Percentiles rank a stretch among this genome's conserved stretches.
Conservation (phyloP, 2,113 vertebrate genomes). For the Spea multiplicata region DNA sequence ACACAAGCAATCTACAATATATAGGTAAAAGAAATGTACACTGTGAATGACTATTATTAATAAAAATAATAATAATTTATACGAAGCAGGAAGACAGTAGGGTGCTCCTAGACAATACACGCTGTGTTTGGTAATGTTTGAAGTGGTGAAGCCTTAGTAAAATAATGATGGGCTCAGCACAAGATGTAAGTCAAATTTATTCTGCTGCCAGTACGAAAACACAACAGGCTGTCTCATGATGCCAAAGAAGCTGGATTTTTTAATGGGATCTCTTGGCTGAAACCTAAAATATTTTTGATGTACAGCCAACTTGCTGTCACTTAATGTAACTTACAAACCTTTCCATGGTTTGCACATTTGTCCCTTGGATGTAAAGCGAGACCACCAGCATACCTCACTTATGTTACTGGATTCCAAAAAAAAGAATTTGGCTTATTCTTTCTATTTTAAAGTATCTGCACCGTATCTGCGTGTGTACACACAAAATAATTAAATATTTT, state of each 20-base stretch:
- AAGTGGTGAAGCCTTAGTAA: neutral
- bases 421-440: too few species aligned
- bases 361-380: conserved; percentile 2
- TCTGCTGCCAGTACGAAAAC: neutral
- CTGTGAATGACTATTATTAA: too few species aligned
- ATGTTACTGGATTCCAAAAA: too few species aligned
- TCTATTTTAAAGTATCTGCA: too few species aligned
- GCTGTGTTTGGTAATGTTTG: neutral
- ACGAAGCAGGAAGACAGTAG: too few species aligned
- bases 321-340: neutral
- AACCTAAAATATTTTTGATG: conserved; percentile 4
- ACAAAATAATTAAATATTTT: too few species aligned
- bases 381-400: neutral
- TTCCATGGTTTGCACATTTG: conserved; percentile 6
- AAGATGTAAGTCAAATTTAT: neutral
- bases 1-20: too few species aligned
- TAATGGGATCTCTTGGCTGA: neutral
- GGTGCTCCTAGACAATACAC: too few species aligned
- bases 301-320: conserved; percentile 6
- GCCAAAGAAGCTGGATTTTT: conserved; percentile 12
- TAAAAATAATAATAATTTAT: too few species aligned
- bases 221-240: conserved; percentile 3
- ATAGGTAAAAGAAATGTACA: too few species aligned
- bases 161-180: neutral
- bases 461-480: too few species aligned